Percentiles rank a stretch among this genome's conserved stretches.
Evolutionary conservation across 2,113 vertebrate genomes (phyloP).

Genomic region (Alligator sinensis): DNA sequence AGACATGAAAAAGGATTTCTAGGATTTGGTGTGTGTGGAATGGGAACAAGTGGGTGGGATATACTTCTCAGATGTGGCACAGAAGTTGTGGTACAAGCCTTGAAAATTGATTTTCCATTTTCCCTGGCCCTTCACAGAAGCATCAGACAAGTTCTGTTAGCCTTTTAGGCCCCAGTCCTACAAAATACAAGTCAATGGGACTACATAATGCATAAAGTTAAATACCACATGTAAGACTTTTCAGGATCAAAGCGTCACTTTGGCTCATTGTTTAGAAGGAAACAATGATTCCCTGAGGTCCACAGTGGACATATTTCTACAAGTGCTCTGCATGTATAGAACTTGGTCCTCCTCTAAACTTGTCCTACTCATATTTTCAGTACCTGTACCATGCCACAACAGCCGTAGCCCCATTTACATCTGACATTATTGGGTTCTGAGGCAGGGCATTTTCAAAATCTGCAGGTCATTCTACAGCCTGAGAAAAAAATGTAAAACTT

Average conservation of each 20-base stretch:
- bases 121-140: not conserved
- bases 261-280: not conserved
- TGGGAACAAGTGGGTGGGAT: too few relatives aligned
- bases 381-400: not conserved
- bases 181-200: not conserved
- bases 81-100: too few relatives aligned
- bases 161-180: not conserved
- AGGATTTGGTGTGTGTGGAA: too few relatives aligned
- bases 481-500: not conserved
- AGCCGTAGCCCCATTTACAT: not conserved
- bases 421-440: not conserved
- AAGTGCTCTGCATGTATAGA: rapidly evolving
- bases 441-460: not conserved
- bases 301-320: not conserved
- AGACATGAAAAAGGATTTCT: too few relatives aligned
- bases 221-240: not conserved
- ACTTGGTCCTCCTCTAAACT: not conserved
- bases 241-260: not conserved
- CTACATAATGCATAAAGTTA: not conserved
- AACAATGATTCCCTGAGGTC: not conserved
- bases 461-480: rapidly evolving
- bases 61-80: too few relatives aligned
- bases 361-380: rapidly evolving
- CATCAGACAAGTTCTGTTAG: not conserved
- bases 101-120: not conserved